Conservation (phyloP, 2,113 vertebrate species). For the Colius striatus region DNA sequence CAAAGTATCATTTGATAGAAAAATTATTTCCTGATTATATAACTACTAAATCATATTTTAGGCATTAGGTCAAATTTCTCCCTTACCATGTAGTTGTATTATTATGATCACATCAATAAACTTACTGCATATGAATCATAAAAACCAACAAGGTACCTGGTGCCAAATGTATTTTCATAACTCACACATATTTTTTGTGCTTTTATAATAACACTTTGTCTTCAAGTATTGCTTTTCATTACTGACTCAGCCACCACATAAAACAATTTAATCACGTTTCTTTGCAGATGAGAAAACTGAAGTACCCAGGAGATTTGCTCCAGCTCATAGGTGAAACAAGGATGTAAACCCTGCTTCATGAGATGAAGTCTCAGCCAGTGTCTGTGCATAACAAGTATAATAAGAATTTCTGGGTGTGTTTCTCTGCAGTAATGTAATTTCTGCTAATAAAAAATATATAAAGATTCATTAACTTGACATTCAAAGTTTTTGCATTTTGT, state of each 20-base stretch:
- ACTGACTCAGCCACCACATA: neutral
- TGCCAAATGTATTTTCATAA: neutral
- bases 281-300: neutral
- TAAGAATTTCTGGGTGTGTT: neutral
- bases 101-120: neutral
- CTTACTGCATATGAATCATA: neutral
- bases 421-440: neutral
- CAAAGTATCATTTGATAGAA: constrained; percentile 1
- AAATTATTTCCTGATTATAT: neutral
- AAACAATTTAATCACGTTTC: neutral
- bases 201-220: neutral
- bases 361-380: neutral
- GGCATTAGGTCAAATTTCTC: neutral
- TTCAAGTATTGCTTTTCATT: neutral
- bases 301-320: neutral
- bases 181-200: neutral
- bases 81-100: neutral
- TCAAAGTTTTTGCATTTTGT: neutral
- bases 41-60: constrained; percentile 27
- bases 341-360: neutral
- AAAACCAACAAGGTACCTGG: neutral
- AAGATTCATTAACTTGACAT: neutral
- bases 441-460: neutral
- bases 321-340: neutral
- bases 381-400: neutral